A percentile compares a stretch with the other conserved stretches of the same genome.
These are phyloP conservation scores for Liparis tanakae DNA, from an alignment of 2,797 vertebrate genomes.

Conservation along the genomic window DNA sequence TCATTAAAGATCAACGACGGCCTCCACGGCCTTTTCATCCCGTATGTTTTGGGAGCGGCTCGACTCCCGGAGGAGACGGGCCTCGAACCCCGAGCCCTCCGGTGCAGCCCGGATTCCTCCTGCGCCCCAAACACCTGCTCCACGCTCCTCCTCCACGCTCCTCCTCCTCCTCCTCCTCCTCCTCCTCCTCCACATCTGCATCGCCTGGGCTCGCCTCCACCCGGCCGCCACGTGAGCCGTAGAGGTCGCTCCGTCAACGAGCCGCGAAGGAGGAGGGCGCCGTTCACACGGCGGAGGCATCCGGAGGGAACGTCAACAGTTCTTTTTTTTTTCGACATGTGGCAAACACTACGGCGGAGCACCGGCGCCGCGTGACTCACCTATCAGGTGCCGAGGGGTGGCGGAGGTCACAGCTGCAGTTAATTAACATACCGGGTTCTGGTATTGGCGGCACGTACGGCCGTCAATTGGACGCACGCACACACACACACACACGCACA, in stretches of 20 bases:
- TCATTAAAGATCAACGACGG: neutral
- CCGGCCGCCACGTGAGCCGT: constrained; percentile 52
- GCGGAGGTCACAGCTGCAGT: constrained; percentile 79
- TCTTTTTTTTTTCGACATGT: constrained; percentile 50
- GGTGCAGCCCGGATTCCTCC: constrained; percentile 31
- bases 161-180: constrained; percentile 24
- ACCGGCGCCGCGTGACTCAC: constrained; percentile 73
- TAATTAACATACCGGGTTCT: constrained; percentile 78
- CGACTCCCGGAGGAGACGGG: neutral
- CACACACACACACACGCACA: neutral
- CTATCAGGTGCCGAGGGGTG: constrained; percentile 80
- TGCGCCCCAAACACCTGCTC: constrained; percentile 62
- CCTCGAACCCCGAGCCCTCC: neutral
- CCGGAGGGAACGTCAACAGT: constrained; percentile 56
- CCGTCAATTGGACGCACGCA: constrained; percentile 64
- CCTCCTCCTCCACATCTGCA: constrained; percentile 55
- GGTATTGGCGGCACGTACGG: constrained; percentile 60
- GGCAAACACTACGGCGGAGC: constrained; percentile 56
- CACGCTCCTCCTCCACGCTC: constrained; percentile 46
- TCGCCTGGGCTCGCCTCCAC: constrained; percentile 38
- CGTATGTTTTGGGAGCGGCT: constrained; percentile 2
- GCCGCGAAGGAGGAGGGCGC: constrained; percentile 26
- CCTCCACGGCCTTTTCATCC: constrained; percentile 4
- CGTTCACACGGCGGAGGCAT: constrained; percentile 17
- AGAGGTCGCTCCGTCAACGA: constrained; percentile 34